Evolutionary conservation across 2,888 invertebrate genomes (phyloP).

Genomic region (Andrena marginata): DNA sequence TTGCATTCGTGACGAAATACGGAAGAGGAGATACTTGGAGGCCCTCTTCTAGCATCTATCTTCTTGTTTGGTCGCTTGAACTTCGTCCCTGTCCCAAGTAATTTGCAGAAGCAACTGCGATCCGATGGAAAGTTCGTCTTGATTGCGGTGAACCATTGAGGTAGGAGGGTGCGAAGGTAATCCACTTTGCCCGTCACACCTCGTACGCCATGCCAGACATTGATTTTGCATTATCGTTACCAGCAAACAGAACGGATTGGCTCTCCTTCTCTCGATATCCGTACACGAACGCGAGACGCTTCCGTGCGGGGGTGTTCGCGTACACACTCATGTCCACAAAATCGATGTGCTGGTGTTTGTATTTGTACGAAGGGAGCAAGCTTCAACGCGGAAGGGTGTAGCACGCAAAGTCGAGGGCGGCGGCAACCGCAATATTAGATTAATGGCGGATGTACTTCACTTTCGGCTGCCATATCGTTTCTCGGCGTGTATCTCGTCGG

Average conservation of each 20-base stretch:
- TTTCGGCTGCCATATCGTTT: conserved; percentile 58
- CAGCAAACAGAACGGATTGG: conserved; percentile 54
- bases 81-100: background rate
- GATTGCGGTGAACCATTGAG: conserved; percentile 57
- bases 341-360: conserved; percentile 51
- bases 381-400: conserved; percentile 63
- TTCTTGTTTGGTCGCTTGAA: background rate
- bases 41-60: background rate
- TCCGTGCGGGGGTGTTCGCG: conserved; percentile 20
- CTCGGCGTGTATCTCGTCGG: conserved; percentile 52
- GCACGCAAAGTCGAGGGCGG: conserved; percentile 78
- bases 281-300: conserved; percentile 7
- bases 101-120: conserved; percentile 34
- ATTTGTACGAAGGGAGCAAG: conserved; percentile 66
- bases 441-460: conserved; percentile 79
- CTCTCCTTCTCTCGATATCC: conserved; percentile 48
- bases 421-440: conserved; percentile 81
- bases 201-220: conserved; percentile 69
- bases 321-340: conserved; percentile 31
- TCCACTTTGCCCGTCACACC: conserved; percentile 76
- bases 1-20: background rate
- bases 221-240: conserved; percentile 78
- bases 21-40: background rate
- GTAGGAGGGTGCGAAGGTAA: conserved; percentile 63
- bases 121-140: conserved; percentile 49